These are phyloP conservation scores for Dipodomys stephensi DNA, from an alignment of 2,113 vertebrate species.

Conservation along the genomic window DNA sequence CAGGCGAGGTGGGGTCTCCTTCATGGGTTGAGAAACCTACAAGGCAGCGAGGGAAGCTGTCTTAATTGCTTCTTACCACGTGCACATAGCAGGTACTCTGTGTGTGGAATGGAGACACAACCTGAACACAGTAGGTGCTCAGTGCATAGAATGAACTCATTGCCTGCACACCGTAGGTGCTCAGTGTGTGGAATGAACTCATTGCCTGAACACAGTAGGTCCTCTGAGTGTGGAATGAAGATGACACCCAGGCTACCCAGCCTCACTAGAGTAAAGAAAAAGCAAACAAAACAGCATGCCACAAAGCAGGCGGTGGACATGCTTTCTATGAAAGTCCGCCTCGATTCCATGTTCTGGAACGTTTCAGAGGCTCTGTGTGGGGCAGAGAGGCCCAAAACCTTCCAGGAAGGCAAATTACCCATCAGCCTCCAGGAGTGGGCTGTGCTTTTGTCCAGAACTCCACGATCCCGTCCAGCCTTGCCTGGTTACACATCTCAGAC, in stretches of 20 bases:
- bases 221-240: neutral
- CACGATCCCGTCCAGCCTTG: too few relatives aligned
- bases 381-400: neutral
- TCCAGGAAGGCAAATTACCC: neutral
- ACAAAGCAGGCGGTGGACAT: neutral
- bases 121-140: neutral
- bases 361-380: neutral
- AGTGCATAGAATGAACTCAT: too few relatives aligned
- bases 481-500: too few relatives aligned
- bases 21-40: accelerated
- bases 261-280: neutral
- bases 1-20: neutral
- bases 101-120: too few relatives aligned
- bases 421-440: neutral
- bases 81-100: accelerated
- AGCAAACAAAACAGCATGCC: neutral
- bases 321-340: neutral
- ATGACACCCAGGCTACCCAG: accelerated
- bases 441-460: neutral
- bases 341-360: neutral
- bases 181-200: too few relatives aligned
- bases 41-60: accelerated
- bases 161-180: too few relatives aligned
- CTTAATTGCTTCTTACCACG: accelerated
- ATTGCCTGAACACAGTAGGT: too few relatives aligned